Percentiles rank a stretch among this genome's conserved stretches.
These are phyloP conservation scores for Buceros bicornis DNA, from an alignment of 2,797 vertebrate species.

Conservation along the genomic window DNA sequence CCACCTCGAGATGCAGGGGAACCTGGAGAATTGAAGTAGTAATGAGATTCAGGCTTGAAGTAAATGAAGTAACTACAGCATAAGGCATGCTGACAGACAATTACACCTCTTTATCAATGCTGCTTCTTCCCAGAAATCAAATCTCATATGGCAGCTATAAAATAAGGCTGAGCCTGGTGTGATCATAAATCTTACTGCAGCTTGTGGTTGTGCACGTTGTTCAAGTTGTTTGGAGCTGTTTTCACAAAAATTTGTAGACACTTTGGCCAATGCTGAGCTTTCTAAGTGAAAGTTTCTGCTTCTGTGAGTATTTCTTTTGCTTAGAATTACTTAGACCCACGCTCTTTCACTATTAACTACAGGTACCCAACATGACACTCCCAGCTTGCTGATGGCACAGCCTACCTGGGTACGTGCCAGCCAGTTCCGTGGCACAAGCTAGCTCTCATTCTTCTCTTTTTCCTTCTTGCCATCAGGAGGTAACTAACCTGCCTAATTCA, in stretches of 20 bases:
- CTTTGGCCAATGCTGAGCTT: not conserved
- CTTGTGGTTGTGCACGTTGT: not conserved
- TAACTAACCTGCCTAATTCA: not conserved
- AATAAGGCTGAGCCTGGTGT: conserved; percentile 15
- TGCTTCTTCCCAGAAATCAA: conserved; percentile 77
- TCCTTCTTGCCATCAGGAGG: not conserved
- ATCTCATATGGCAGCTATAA: conserved; percentile 73
- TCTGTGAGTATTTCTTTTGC: not conserved
- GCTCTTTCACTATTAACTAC: not conserved
- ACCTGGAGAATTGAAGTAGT: conserved; percentile 78
- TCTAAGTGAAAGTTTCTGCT: not conserved
- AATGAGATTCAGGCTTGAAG: conserved; percentile 84
- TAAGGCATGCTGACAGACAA: conserved; percentile 89
- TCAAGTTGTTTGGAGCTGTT: conserved; percentile 16
- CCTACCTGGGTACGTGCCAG: fast-evolving
- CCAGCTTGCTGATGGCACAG: fast-evolving
- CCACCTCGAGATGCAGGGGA: conserved; percentile 72
- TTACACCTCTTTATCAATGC: conserved; percentile 91
- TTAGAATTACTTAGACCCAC: not conserved
- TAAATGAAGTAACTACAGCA: conserved; percentile 83
- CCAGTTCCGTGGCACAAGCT: not conserved
- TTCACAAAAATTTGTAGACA: conserved; percentile 17
- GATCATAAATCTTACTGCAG: conserved; percentile 48
- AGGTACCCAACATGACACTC: not conserved
- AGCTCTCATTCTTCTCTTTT: not conserved